Conservation (phyloP, 2,888 invertebrate species). For the Hirtodrosophila histrioides region DNA sequence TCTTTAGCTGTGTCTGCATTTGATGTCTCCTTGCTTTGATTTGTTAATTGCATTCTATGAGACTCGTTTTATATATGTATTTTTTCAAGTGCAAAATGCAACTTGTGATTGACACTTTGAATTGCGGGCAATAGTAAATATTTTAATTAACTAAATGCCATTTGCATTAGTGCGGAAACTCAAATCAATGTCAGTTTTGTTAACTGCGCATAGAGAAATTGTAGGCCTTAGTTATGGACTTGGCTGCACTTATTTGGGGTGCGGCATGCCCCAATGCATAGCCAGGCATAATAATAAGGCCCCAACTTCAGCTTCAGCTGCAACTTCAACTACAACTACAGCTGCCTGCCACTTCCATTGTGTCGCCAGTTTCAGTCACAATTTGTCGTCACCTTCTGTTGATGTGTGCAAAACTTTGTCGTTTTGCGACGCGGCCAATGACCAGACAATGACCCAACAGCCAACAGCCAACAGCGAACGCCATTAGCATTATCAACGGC, state of each 20-base stretch:
- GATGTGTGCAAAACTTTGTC: conserved; percentile 73
- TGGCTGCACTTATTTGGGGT: conserved; percentile 14
- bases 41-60: conserved; percentile 65
- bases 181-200: conserved; percentile 64
- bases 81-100: conserved; percentile 54
- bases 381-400: conserved; percentile 56
- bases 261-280: conserved; percentile 37
- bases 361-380: conserved; percentile 20
- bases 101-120: conserved; percentile 69
- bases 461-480: conserved; percentile 75
- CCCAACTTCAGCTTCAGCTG: conserved; percentile 9
- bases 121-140: conserved; percentile 51
- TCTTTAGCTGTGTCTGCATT: conserved; percentile 25
- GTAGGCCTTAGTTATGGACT: conserved; percentile 27
- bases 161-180: conserved; percentile 63
- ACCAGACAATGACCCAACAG: conserved; percentile 80
- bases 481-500: conserved; percentile 79
- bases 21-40: conserved; percentile 54
- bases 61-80: conserved; percentile 6
- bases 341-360: conserved; percentile 3
- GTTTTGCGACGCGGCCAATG: conserved; percentile 72
- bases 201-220: conserved; percentile 1
- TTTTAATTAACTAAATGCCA: conserved; percentile 67
- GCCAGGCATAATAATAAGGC: conserved; percentile 49
- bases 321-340: conserved; percentile 14